Conservation (phyloP, 2,888 invertebrate species). For the Synanthedon vespiformis region DNA sequence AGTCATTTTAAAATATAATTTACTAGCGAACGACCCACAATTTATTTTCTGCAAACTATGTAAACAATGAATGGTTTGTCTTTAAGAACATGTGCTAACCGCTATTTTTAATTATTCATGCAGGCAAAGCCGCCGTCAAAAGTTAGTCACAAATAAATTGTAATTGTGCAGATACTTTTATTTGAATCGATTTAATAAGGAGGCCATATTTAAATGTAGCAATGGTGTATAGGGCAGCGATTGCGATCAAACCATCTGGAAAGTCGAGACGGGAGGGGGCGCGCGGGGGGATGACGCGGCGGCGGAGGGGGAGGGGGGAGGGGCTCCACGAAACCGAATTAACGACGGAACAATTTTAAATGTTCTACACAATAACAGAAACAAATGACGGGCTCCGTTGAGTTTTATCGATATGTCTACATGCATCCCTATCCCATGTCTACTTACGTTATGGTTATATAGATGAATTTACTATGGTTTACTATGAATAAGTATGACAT, state of each 20-base stretch:
- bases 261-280: conserved; percentile 28
- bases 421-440: no score
- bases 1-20: no score
- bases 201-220: conserved; percentile 41
- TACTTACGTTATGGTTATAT: no score
- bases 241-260: conserved; percentile 45
- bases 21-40: neutral
- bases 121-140: no score
- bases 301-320: conserved; percentile 17
- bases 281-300: conserved; percentile 3
- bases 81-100: no score
- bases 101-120: no score
- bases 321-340: conserved; percentile 38
- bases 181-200: conserved; percentile 1
- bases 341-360: conserved; percentile 18
- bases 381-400: neutral
- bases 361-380: neutral
- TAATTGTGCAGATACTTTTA: no score
- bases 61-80: no score
- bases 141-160: neutral
- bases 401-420: no score
- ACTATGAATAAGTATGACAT: no score
- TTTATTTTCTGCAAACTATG: no score
- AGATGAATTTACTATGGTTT: no score
- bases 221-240: conserved; percentile 14